Evolutionary conservation across 2,888 invertebrate species (phyloP).

Genomic region (Noctua janthe): DNA sequence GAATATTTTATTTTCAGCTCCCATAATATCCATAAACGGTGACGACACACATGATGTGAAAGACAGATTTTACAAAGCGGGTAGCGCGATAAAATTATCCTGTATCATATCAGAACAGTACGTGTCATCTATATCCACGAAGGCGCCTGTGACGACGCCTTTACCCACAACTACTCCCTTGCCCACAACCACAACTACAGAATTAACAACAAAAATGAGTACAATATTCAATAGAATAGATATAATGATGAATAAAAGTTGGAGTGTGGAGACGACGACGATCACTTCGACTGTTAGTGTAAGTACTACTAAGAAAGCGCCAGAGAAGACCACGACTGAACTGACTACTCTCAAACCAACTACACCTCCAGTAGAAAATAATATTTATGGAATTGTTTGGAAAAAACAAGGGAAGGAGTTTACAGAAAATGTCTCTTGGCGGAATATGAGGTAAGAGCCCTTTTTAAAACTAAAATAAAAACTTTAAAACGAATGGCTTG

Average conservation of each 20-base stretch:
- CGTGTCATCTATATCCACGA: conserved; percentile 77
- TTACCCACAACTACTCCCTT: conserved; percentile 77
- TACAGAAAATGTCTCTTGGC: conserved; percentile 83
- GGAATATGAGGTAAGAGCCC: conserved; percentile 84
- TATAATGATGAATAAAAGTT: conserved; percentile 88
- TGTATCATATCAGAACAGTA: conserved; percentile 90
- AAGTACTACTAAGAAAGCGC: conserved; percentile 82
- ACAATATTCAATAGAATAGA: conserved; percentile 88
- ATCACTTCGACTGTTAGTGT: conserved; percentile 86
- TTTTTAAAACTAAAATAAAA: neutral
- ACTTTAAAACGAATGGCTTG: too few relatives aligned
- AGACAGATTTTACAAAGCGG: conserved; percentile 94
- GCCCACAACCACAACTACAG: conserved; percentile 81
- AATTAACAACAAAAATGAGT: conserved; percentile 84
- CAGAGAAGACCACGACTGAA: conserved; percentile 78
- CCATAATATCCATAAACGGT: conserved; percentile 93
- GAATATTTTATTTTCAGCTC: conserved; percentile 88
- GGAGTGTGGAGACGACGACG: conserved; percentile 88
- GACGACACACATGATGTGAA: conserved; percentile 93
- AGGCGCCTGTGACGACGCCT: conserved; percentile 75
- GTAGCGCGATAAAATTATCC: conserved; percentile 93
- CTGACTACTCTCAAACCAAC: conserved; percentile 76
- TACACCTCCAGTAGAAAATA: conserved; percentile 80
- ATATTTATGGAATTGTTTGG: conserved; percentile 87
- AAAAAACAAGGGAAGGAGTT: conserved; percentile 87